Base-by-base conservation (phyloP, 2,113 vertebrate genomes). In the Pseudorasbora parva region DNA sequence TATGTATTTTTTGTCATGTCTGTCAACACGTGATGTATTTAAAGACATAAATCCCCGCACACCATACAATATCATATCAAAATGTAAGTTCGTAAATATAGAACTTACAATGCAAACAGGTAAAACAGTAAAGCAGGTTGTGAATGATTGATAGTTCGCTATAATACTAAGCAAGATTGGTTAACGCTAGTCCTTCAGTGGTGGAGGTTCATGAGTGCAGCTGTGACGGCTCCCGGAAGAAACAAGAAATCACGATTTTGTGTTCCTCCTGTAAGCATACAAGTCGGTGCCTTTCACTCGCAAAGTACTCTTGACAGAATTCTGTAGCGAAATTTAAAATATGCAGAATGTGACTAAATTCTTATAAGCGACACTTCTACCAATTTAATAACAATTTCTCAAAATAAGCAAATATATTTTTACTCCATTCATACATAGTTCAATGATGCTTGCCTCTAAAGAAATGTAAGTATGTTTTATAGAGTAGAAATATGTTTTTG, bases 21-120 rank as follows among this genome's bases (percentile, higher is more conserved):
- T 78, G 33, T 78, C 8, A 78, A 23, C 76, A 62, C 56, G 7
- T 78, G 76, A 78, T 56, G 27, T 57, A 57, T 60, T 78, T 77
- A 23, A 41, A 57, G 21, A n/a, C 11, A 72, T 23, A 12, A 0
- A 21, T 10, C 45, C 54, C 14, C 47, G 47, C 25, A 54, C 15
- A 75, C 25, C 15, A 19, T 15, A 10, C n/a, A 21, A 78, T 43
- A 45, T 59, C 37, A 45, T 41, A 21, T 19, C 62, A n/a, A 45
- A 43, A 60, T 5, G 12, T 10, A n/a, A 25, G 23, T 49, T 66
- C 43, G 41, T 60, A 79, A 80, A 33, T 14, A 64, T 8, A 51
- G 19, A 80, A 33, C 33, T 60, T 64, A 80, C 78, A 21, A 49
- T 30, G 4, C 59, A 66, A 45, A 51, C 23, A 12, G 41, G 51